Percentiles rank a stretch among this genome's conserved stretches.
Evolutionary conservation across 2,888 invertebrate genomes (phyloP).

Genomic region (Dermolepida albohirtum): DNA sequence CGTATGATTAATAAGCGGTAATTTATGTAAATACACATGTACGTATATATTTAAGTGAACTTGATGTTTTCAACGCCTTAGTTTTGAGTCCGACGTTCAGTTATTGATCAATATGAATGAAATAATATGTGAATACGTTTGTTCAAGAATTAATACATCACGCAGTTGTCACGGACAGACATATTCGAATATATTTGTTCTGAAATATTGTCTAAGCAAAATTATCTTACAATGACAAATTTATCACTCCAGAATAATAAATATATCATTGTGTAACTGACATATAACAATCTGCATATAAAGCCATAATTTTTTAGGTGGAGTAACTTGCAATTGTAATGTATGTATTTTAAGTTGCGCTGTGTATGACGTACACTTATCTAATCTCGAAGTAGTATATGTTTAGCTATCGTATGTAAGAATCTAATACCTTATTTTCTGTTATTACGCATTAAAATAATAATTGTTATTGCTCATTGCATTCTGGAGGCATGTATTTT

Average conservation of each 20-base stretch:
- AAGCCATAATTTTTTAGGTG: conserved; percentile 3
- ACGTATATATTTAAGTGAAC: conserved; percentile 15
- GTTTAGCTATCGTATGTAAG: too few relatives aligned
- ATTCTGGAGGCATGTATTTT: too few relatives aligned
- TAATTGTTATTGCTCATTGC: too few relatives aligned
- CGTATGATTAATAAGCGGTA: too few relatives aligned
- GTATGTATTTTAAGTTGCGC: too few relatives aligned
- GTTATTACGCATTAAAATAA: too few relatives aligned
- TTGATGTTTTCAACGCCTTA: conserved; percentile 23
- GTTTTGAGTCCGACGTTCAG: conserved; percentile 4
- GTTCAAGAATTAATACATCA: conserved; percentile 33
- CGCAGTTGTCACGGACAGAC: conserved; percentile 8
- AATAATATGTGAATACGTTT: conserved; percentile 18
- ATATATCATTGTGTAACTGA: conserved; percentile 26
- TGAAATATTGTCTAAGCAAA: conserved; percentile 26
- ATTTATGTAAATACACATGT: too few relatives aligned
- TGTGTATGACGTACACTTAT: too few relatives aligned
- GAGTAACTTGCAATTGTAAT: too few relatives aligned
- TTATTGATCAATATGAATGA: conserved; percentile 9
- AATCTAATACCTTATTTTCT: too few relatives aligned
- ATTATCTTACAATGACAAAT: conserved; percentile 29
- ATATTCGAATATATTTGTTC: conserved; percentile 9
- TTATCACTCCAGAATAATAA: conserved; percentile 27
- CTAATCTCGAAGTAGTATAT: too few relatives aligned
- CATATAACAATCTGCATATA: conserved; percentile 21